Evolutionary conservation across 92 coral and sea anemone genomes (phyloP).

Genomic region (Phenganax stokvisi): DNA sequence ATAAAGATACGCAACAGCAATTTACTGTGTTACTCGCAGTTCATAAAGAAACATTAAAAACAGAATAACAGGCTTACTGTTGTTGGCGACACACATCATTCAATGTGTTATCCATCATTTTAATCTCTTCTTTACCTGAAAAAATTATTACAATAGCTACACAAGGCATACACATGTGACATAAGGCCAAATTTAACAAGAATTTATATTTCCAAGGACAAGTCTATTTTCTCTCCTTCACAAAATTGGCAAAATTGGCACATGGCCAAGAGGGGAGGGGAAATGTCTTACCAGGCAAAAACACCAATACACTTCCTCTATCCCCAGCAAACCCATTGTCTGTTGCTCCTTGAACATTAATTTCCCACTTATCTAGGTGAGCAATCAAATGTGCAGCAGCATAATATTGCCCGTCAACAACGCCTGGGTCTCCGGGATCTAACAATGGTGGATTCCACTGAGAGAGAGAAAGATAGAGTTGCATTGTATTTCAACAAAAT

Average conservation of each 20-base stretch:
- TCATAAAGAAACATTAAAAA: not conserved
- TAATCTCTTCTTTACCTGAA: conserved; percentile 68
- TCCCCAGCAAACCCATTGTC: conserved; percentile 31
- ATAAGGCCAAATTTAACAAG: not conserved
- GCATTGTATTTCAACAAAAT: no score
- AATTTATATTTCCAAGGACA: no score
- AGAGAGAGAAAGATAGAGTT: not conserved
- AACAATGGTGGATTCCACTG: conserved; percentile 54
- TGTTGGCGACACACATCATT: conserved; percentile 52
- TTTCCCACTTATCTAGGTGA: conserved; percentile 59
- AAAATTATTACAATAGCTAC: conserved; percentile 5
- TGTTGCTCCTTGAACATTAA: conserved; percentile 34
- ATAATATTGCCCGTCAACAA: conserved; percentile 52
- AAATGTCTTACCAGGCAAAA: conserved; percentile 65
- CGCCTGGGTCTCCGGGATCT: conserved; percentile 72
- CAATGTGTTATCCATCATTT: conserved; percentile 59
- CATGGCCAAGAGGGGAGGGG: not conserved
- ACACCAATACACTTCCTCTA: conserved; percentile 82
- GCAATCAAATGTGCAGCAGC: conserved; percentile 64
- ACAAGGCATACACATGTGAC: not conserved
- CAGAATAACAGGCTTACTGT: conserved; percentile 47
- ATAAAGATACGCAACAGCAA: not conserved
- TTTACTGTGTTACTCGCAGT: not conserved
- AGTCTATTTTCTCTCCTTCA: no score
- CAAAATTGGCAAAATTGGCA: not conserved